Conservation (phyloP, 2,113 vertebrate species). For the Sinocyclocheilus grahami region DNA sequence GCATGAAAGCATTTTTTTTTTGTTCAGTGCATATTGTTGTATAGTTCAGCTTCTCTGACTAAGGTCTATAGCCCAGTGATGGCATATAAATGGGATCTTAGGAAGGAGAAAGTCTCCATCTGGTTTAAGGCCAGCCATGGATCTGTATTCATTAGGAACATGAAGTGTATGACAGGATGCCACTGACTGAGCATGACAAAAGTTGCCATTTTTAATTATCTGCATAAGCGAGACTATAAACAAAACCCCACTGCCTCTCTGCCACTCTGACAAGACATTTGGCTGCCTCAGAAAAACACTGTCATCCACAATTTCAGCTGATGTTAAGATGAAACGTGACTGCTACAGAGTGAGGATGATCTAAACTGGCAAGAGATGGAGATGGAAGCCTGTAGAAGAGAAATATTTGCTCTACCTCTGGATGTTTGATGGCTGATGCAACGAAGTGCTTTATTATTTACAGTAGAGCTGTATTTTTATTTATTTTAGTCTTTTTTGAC, state of each 20-base stretch:
- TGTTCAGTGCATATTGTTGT: neutral
- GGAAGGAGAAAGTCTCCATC: neutral
- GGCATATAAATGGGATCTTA: neutral
- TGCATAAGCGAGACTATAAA: conserved; percentile 16
- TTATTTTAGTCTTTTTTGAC: too few species aligned
- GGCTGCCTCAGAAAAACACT: conserved; percentile 21
- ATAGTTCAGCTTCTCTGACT: neutral
- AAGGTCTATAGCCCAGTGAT: neutral
- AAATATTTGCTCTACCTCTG: conserved; percentile 1
- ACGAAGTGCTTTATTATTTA: neutral
- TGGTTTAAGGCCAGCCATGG: neutral
- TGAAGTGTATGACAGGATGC: neutral
- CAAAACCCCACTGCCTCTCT: conserved; percentile 19
- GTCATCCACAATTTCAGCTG: neutral
- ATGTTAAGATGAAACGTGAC: neutral
- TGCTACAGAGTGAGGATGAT: neutral
- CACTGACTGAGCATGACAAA: neutral
- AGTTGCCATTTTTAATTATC: conserved; percentile 27
- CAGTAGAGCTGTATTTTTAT: neutral
- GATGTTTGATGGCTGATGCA: conserved; percentile 12
- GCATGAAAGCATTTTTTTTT: neutral
- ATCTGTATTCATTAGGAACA: neutral
- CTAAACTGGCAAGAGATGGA: neutral
- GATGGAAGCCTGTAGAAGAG: neutral
- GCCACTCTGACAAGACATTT: conserved; percentile 27